Evolutionary conservation across 2,888 invertebrate species (phyloP), one percentile per base, ranked within the genome.

Genomic region (Elysia crispata): DNA sequence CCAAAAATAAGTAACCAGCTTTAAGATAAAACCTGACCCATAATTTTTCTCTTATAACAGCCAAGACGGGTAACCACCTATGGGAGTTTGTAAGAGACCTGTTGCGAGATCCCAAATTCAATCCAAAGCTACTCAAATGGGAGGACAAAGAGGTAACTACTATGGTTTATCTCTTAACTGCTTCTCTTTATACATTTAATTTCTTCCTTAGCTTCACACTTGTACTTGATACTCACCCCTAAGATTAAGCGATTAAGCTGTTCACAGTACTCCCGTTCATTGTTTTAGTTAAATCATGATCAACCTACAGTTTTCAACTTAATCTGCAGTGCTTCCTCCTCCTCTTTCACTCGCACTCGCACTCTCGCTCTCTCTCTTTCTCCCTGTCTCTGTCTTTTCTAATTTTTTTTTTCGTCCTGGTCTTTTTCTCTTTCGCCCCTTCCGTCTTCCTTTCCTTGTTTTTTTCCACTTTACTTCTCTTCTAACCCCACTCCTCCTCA

Each of bases 31-130:
- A 41, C 41, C 11, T 41, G 11, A 6, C 41, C 41, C 41, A 41
- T 41, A 41, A 41, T 41, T 41, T 60, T 6, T 20, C n/a, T 64
- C 41, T 8, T 49, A 33, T 70, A 67, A 5, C 79, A 84, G 84
- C 82, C 33, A 81, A 83, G 20, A 83, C 82, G 57, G 84, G 84
- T 6, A 87, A 89, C 67, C 93, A 92, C 85, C 85, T 97, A 66
- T 97, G 97, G 94, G 96, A 97, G 92, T 97, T 97, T 92, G 95
- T 97, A 86, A 94, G 96, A 84, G 96, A 97, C 90, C 94, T 97
- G 54, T 93, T 97, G 78, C 94, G 95, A 84, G 95, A 96, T 90
- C 94, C 95, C 6, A 93, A 94, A 81, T 95, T 95, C 85, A 96
- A 96, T 90, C 97, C 97, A 0, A 94, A 95, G 72, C 94, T 96